These are phyloP conservation scores for Grus americana DNA, from an alignment of 2,113 vertebrate species.

Conservation along the genomic window DNA sequence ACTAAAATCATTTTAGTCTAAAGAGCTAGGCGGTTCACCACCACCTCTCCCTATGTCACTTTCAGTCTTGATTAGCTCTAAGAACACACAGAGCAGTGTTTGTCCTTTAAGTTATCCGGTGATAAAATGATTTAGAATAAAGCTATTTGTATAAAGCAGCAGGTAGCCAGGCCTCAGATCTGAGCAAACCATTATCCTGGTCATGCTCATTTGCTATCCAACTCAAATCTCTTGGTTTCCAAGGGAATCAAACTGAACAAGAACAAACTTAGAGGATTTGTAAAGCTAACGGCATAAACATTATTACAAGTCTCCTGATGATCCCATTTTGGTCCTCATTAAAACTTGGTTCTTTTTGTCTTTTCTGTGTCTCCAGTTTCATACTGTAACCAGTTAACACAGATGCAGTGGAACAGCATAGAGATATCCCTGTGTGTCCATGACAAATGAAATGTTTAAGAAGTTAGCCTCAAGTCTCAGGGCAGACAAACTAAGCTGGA, in stretches of 20 bases:
- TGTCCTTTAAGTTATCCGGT: conserved; percentile 5
- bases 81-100: conserved; percentile 26
- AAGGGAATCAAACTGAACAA: conserved; percentile 33
- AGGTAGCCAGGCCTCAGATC: conserved; percentile 67
- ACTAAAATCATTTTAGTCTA: neutral
- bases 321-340: neutral
- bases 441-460: conserved; percentile 62
- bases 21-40: neutral
- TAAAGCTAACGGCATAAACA: neutral
- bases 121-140: neutral
- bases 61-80: neutral
- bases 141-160: conserved; percentile 49
- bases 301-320: neutral
- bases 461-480: conserved; percentile 55
- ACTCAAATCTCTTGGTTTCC: conserved; percentile 60
- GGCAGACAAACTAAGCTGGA: conserved; percentile 75
- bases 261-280: conserved; percentile 56
- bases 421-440: neutral
- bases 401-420: neutral
- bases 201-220: conserved; percentile 57
- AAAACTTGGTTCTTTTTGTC: neutral
- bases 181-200: conserved; percentile 69
- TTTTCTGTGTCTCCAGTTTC: neutral
- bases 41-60: neutral
- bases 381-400: neutral